Evolutionary conservation across 2,797 vertebrate species (phyloP), one percentile per base, ranked within the genome.

Genomic region (Macropus fuliginosus): DNA sequence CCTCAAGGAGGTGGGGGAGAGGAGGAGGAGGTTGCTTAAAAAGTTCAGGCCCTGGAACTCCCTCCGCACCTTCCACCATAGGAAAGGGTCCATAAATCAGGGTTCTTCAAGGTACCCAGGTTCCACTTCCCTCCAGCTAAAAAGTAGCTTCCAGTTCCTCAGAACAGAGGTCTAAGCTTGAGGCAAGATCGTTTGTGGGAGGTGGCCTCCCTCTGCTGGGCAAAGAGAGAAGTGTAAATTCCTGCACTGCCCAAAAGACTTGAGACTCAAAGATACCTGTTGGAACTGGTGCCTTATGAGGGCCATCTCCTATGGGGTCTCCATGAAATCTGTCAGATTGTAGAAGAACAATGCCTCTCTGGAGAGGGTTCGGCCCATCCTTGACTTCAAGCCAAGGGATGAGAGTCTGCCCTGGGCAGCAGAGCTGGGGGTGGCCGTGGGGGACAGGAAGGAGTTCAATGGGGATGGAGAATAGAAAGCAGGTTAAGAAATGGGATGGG

Each of bases 131-230:
- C 24, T 87, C 40, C 40, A 27, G 74, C 74, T 87, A 21, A 46
- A 40, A 81, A 81, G 8, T 81, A 81, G 16, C 16, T 21, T n/a
- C 34, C 34, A 74, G 6, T 0, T 18, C n/a, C 21, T 81, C n/a
- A 0, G 0, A 40, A 46, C 24, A 81, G 6, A 18, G 1, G 18
- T 8, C 16, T 46, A 11, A 24, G 28, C 52, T 1, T 24, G 59
- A 91, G 57, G 21, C n/a, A 27, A 0, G 34, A 94, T 54, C 21
- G 55, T 97, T 90, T 34, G 92, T 89, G 93, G 96, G 59, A 91
- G 55, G 66, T 0, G 62, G 56, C 94, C 96, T 96, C 97, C 97
- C 97, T 97, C 98, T 98, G 93, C 94, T 0, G 97, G 94, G 91
- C 28, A 14, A 4, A 56, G 55, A 29, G 56, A 34, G 57, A 50